Evolutionary conservation across 2,797 vertebrate species (phyloP).

Genomic region (Malurus leucopterus): DNA sequence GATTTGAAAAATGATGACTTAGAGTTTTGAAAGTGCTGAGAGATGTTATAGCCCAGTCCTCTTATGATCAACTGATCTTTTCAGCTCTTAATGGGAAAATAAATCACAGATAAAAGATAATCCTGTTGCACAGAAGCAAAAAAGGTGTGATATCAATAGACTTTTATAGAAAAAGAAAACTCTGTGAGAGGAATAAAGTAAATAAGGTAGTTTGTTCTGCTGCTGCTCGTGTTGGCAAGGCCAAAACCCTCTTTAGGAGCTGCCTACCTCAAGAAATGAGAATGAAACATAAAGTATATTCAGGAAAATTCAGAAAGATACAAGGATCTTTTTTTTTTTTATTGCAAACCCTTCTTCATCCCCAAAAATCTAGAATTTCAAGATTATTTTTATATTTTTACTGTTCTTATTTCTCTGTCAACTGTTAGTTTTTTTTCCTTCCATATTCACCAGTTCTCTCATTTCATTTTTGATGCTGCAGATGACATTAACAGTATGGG

Average conservation of each 20-base stretch:
- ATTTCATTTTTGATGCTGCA: slow-evolving; percentile 46
- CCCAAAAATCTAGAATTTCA: neutral
- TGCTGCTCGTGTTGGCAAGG: slow-evolving; percentile 6
- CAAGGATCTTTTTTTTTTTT: neutral
- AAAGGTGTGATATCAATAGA: slow-evolving; percentile 66
- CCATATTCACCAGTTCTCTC: neutral
- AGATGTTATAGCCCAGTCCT: slow-evolving; percentile 41
- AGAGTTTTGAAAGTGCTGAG: slow-evolving; percentile 59
- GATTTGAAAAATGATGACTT: slow-evolving; percentile 66
- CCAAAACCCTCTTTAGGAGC: slow-evolving; percentile 35
- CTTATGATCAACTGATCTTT: slow-evolving; percentile 69
- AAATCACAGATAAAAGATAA: slow-evolving; percentile 76
- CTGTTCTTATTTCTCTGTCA: slow-evolving; percentile 5
- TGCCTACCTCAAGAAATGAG: slow-evolving; percentile 24
- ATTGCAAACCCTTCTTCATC: neutral
- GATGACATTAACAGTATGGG: slow-evolving; percentile 39
- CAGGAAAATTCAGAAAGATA: slow-evolving; percentile 20
- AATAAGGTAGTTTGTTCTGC: slow-evolving; percentile 61
- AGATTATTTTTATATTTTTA: neutral
- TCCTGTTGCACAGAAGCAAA: slow-evolving; percentile 63
- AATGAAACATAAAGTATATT: slow-evolving; percentile 6
- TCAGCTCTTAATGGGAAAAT: slow-evolving; percentile 70
- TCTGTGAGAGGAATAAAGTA: slow-evolving; percentile 37
- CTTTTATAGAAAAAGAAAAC: slow-evolving; percentile 40
- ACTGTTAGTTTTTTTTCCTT: slow-evolving; percentile 9